Evolutionary conservation across 2,888 invertebrate genomes (phyloP), one percentile per base, ranked within the genome.

Genomic region (Standfussiana lucernea): DNA sequence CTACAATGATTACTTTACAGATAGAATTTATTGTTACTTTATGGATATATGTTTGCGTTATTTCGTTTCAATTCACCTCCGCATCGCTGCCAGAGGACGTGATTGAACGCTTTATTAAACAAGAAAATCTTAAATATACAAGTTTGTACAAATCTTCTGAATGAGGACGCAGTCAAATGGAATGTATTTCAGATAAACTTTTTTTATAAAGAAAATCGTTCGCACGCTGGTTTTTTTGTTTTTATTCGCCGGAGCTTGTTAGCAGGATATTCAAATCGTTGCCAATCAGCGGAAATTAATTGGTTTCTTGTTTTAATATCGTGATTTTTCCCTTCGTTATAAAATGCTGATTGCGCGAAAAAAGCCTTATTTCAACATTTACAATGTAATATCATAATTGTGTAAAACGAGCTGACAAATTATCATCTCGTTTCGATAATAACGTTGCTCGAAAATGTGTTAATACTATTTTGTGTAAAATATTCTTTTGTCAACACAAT

Each of bases 281-380:
- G 82, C 76, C 86, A 88, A 88, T 88, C 86, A 86, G 84, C 70
- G 80, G 73, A 80, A 88, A 86, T 83, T 88, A 88, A 88, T 88
- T 88, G 87, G 86, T 85, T 87, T 84, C 82, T 82, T 88, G 80
- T 88, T 88, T 81, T 76, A 87, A 87, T 81, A 83, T 73, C 77
- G 71, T 59, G 65, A 81, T 80, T 87, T 88, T 88, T 68, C 65
- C 47, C 69, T 66, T 79, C 80, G 76, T 84, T 84, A 80, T 77
- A 76, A 83, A 85, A 83, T 76, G 77, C 65, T 75, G 73, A 79
- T 78, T 79, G 65, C 32, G 37, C 56, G 64, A 77, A 86, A 84
- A 77, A 81, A 73, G n/a, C 56, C 62, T 74, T 50, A 73, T 76
- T 85, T 75, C 59, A 85, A 85, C 85, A 80, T 85, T 88, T 78